A percentile compares a stretch with the other conserved stretches of the same genome.
phyloP scores from a whole-genome alignment of 23 tunicate genomes.

The Halocynthia aurantium region DNA sequence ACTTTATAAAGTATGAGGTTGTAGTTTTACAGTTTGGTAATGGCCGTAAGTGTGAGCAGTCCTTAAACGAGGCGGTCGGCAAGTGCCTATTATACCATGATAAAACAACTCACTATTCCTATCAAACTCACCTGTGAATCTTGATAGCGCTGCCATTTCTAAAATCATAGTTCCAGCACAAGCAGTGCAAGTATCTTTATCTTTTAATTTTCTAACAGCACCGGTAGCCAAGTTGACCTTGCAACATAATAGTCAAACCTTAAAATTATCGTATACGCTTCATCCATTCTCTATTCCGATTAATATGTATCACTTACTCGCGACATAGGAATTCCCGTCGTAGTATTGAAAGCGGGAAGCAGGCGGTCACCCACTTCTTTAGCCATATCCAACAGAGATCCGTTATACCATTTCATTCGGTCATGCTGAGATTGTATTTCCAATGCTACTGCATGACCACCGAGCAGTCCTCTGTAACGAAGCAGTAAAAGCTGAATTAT shows the following conservation, averaged over 20 bases:
- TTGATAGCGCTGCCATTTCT: constrained; percentile 92
- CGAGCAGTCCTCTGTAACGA: constrained; percentile 61
- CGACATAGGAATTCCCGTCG: constrained; percentile 87
- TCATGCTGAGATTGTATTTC: constrained; percentile 53
- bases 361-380: constrained; percentile 74
- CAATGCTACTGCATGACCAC: constrained; percentile 87
- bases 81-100: not conserved
- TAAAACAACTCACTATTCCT: not conserved
- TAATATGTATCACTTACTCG: constrained; percentile 32
- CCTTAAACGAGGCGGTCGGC: not conserved
- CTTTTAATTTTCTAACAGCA: constrained; percentile 46
- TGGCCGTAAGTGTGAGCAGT: not conserved
- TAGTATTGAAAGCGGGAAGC: constrained; percentile 92
- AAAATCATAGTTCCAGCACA: constrained; percentile 92
- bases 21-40: not conserved
- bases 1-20: too few relatives aligned
- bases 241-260: not conserved
- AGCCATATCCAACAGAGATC: constrained; percentile 54
- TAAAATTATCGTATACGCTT: too few relatives aligned
- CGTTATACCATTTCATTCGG: constrained; percentile 67
- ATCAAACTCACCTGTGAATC: constrained; percentile 59
- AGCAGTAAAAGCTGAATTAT: too few relatives aligned
- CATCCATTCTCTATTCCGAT: too few relatives aligned
- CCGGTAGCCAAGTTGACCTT: constrained; percentile 77
- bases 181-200: constrained; percentile 91